Evolutionary conservation across 2,797 vertebrate species (phyloP).

Genomic region (Halcyon leucocephala): DNA sequence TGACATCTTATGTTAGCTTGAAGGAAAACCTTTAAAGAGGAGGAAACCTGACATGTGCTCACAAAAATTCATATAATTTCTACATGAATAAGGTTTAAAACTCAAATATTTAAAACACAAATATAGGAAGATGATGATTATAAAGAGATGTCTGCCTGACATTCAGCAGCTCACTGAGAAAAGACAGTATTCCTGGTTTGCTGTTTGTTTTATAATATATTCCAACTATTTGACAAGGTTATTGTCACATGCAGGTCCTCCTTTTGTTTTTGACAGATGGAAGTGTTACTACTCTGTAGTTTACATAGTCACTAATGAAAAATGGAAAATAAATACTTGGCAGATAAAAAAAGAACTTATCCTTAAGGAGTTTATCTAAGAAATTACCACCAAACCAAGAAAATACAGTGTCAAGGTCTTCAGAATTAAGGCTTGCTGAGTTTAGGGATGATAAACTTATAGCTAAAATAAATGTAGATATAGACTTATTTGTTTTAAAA

Average conservation of each 20-base stretch:
- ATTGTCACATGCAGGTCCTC: not conserved
- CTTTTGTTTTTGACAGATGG: not conserved
- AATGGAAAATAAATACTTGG: not conserved
- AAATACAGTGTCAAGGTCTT: rapidly evolving
- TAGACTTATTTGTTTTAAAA: not conserved
- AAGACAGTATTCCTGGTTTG: not conserved
- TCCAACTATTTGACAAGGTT: not conserved
- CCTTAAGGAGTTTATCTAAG: not conserved
- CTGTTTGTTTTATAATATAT: not conserved
- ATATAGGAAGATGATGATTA: not conserved
- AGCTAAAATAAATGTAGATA: not conserved
- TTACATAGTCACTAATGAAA: not conserved
- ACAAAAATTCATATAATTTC: not conserved
- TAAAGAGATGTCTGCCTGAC: not conserved
- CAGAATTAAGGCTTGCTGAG: not conserved
- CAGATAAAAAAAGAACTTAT: not conserved
- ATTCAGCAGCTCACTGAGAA: not conserved
- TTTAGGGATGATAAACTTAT: not conserved
- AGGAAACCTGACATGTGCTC: rapidly evolving
- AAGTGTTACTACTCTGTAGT: not conserved
- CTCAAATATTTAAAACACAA: not conserved
- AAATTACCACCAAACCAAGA: not conserved
- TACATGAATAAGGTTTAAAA: not conserved
- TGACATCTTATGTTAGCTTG: not conserved
- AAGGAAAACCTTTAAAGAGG: not conserved